A percentile compares a stretch with the other conserved stretches of the same genome.
These are phyloP conservation scores for Ennomos quercinarius DNA, from an alignment of 2,888 invertebrate species.

Conservation along the genomic window DNA sequence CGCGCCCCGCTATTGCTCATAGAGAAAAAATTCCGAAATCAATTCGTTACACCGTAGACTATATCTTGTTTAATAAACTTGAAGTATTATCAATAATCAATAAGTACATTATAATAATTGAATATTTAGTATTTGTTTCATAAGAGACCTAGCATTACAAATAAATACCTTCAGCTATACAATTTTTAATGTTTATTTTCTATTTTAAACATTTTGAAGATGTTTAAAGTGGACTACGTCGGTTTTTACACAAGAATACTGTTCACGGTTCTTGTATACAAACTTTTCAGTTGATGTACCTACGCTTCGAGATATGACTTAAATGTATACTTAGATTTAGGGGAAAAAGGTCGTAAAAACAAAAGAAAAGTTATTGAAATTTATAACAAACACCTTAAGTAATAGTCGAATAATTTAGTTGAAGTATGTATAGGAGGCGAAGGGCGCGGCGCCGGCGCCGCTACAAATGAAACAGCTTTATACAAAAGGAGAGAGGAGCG, in stretches of 20 bases:
- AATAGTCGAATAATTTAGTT: constrained; percentile 83
- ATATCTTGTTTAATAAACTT: constrained; percentile 84
- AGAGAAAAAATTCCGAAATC: constrained; percentile 81
- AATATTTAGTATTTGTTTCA: constrained; percentile 85
- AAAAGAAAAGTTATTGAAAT: constrained; percentile 82
- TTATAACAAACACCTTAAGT: constrained; percentile 85
- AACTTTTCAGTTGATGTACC: constrained; percentile 76
- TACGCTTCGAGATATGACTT: constrained; percentile 84
- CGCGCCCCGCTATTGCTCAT: constrained; percentile 72
- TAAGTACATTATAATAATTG: constrained; percentile 86
- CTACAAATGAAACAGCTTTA: constrained; percentile 73
- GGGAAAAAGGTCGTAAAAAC: constrained; percentile 83
- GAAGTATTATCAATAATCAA: constrained; percentile 85
- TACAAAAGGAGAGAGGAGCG: constrained; percentile 63
- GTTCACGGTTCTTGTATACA: constrained; percentile 68
- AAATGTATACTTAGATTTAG: constrained; percentile 83
- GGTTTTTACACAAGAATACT: constrained; percentile 73
- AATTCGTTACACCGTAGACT: constrained; percentile 84
- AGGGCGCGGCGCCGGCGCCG: constrained; percentile 52
- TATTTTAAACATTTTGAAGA: constrained; percentile 83
- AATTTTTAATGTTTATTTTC: constrained; percentile 81
- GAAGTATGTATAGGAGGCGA: constrained; percentile 56
- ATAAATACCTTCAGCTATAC: constrained; percentile 85
- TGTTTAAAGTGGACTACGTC: constrained; percentile 82
- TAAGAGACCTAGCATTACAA: constrained; percentile 86